Base-by-base conservation (phyloP, 2,888 invertebrate species). In the Dryobotodes eremita region DNA sequence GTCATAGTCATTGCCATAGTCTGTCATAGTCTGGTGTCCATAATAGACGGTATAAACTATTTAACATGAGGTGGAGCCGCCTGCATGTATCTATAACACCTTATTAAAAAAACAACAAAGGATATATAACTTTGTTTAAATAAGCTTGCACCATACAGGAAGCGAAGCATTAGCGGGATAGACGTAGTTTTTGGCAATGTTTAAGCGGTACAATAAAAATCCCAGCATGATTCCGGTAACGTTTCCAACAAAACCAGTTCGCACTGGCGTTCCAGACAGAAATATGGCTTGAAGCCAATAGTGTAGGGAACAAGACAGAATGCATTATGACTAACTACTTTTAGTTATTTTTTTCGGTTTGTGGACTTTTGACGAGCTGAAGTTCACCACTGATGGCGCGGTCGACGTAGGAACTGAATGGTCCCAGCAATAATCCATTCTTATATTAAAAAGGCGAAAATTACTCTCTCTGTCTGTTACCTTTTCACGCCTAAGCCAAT, bases 201-300 rank as follows among this genome's bases (percentile, higher is more conserved):
- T 66, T 61, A 80, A 82, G 53, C 77, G 20, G 66, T 68, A 76
- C 55, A 31, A 76, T 80, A 80, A 68, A 79, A 80, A 61, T 57
- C 53, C 36, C 66, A 68, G 61, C 66, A 55, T 76, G 55, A 50
- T 31, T 82, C 83, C 79, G 83, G 77, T 68, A 1, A 66, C 36
- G 15, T 61, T 75, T 82, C 48, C 36, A 75, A 31, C 72, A 26
- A 23, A 71, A 73, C 73, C 46, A 46, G 46, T 66, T 53, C 6
- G 17, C 7, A 73, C 57, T 65, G 57, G 65, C 66, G 20, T 23
- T 20, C 17, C 42, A 68, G 83, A 68, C 66, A 31, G 48, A 20
- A 76, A n/a, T 31, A 31, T 82, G 79, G 79, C 61, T 20, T 48
- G 1, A 7, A 48, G 76, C 79, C 79, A 83, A 66, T 79, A 82